Evolutionary conservation across 2,113 vertebrate genomes (phyloP), one percentile per base, ranked within the genome.

Genomic region (Cyanoramphus novaezelandiae): DNA sequence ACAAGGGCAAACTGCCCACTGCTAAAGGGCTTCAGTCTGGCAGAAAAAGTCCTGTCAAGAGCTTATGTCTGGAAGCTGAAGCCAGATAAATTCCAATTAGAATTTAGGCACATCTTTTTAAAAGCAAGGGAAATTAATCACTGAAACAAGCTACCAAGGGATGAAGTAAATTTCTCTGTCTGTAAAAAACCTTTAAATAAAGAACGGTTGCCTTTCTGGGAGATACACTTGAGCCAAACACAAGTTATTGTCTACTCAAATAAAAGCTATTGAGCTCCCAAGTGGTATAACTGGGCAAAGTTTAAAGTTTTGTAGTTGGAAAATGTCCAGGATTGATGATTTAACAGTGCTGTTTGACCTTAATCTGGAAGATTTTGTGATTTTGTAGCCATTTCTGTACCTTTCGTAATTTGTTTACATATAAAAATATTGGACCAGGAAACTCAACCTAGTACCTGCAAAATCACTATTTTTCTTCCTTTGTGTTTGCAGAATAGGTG

Each of bases 71-170:
- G 57, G 53, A 82, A 92, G 63, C 12, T 86, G 43, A 82, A 93
- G 41, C 75, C 70, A 86, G 31, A 88, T 65, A 95, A 94, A 90
- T 95, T 96, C 53, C 59, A 75, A 52, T 93, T 92, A 93, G 53
- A 90, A 86, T 85, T 94, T 86, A 88, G 59, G 79, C 65, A 74
- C 53, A 91, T 33, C 74, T 82, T 93, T 80, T 86, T 69, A 93
- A 28, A 44, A 85, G 53, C 33, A 90, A 60, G n/a, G 49, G 2
- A 28, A 90, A 88, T 85, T 92, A 85, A 97, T 90, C 75, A 90
- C 49, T 62, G 46, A 88, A 94, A 80, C 44, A 70, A 92, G 27
- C 19, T 83, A 86, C 79, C 4, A 33, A 80, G 41, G 59, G 21
- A 46, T 57, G 44, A 93, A 88, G 67, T 74, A 77, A 49, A 62